Conservation (phyloP, 2,888 invertebrate genomes). For the Heliconius aoede region DNA sequence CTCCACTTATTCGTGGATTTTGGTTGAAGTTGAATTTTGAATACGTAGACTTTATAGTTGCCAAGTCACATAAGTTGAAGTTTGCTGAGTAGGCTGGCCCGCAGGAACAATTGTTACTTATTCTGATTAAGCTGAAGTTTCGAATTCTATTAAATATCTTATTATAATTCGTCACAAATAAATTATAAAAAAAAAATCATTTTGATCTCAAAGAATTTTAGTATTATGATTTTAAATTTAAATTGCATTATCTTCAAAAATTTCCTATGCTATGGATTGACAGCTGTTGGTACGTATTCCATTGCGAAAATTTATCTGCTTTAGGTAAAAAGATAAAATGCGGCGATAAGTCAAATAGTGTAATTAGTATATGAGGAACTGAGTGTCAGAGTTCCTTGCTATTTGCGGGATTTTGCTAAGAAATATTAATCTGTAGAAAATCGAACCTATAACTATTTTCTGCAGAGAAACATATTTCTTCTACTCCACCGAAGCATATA, state of each 20-base stretch:
- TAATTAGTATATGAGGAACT: not conserved
- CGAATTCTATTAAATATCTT: not conserved
- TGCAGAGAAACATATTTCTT: not conserved
- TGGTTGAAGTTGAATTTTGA: slow-evolving; percentile 13
- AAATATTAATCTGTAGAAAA: not conserved
- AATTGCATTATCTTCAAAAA: too few relatives aligned
- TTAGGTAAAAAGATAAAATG: not conserved
- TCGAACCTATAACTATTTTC: not conserved
- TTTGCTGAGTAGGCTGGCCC: not conserved
- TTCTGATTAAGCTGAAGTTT: not conserved
- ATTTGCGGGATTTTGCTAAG: not conserved
- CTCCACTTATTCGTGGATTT: slow-evolving; percentile 35
- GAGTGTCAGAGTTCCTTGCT: not conserved
- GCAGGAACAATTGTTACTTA: not conserved
- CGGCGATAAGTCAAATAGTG: not conserved
- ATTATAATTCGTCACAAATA: too few relatives aligned
- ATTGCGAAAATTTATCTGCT: not conserved
- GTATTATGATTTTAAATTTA: too few relatives aligned
- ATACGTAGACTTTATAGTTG: not conserved
- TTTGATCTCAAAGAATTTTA: too few relatives aligned
- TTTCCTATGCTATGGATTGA: too few relatives aligned
- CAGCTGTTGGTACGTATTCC: not conserved
- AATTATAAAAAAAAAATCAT: too few relatives aligned
- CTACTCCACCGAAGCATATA: not conserved
- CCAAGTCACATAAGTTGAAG: slow-evolving; percentile 8